These are phyloP conservation scores for Ostrea edulis DNA, from an alignment of 1,140 invertebrate genomes.

Conservation along the genomic window DNA sequence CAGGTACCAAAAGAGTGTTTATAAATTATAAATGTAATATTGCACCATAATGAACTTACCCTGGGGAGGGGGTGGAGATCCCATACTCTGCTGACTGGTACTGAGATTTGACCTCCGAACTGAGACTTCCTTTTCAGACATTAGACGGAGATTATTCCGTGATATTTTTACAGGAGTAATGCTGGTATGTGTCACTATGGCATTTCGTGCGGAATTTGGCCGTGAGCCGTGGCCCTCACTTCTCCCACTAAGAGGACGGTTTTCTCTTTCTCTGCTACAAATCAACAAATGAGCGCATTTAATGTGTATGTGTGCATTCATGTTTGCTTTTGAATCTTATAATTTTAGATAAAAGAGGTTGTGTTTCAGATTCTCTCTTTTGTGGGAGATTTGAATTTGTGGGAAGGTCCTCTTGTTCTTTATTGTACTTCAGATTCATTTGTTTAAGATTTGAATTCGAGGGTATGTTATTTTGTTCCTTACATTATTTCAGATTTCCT, in stretches of 20 bases:
- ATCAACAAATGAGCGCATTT: not conserved
- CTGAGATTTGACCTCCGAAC: conserved; percentile 73
- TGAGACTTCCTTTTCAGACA: conserved; percentile 77
- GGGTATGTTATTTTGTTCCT: too few relatives aligned
- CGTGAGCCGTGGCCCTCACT: conserved; percentile 53
- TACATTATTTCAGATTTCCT: too few relatives aligned
- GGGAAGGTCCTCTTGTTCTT: not conserved
- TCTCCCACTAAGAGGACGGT: conserved; percentile 48
- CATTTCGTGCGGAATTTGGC: conserved; percentile 56
- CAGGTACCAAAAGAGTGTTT: too few relatives aligned
- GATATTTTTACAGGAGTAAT: conserved; percentile 77
- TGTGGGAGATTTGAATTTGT: too few relatives aligned
- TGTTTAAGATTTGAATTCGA: not conserved
- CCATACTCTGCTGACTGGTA: conserved; percentile 58
- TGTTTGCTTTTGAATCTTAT: too few relatives aligned
- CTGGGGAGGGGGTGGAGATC: conserved; percentile 57
- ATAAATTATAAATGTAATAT: too few relatives aligned
- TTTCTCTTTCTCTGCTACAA: conserved; percentile 35
- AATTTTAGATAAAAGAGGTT: too few relatives aligned
- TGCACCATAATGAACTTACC: not conserved
- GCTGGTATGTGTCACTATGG: conserved; percentile 53
- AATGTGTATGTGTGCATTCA: not conserved
- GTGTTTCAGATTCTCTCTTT: too few relatives aligned
- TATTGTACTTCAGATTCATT: not conserved
- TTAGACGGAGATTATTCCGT: conserved; percentile 75